These are phyloP conservation scores for Chromis chromis DNA, from an alignment of 2,797 vertebrate genomes.

Conservation along the genomic window DNA sequence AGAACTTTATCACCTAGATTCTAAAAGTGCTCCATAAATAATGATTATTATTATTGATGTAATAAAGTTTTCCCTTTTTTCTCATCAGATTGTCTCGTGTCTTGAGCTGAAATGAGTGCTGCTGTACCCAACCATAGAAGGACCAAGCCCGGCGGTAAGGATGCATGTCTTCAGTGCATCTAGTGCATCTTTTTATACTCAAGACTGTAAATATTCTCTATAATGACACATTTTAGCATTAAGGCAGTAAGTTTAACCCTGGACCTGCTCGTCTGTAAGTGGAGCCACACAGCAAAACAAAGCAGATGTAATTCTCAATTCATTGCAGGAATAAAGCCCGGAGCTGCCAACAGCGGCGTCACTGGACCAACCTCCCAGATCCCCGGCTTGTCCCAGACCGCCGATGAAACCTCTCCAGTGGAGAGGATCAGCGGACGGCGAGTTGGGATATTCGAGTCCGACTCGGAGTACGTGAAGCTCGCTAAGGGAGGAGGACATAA, in stretches of 20 bases:
- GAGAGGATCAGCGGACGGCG: conserved; percentile 81
- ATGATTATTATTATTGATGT: too few species aligned
- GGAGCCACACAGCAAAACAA: background rate
- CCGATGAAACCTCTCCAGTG: conserved; percentile 51
- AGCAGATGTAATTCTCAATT: background rate
- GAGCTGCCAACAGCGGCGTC: conserved; percentile 48
- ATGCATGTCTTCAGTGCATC: background rate
- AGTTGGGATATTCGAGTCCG: conserved; percentile 83
- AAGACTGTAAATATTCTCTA: too few species aligned
- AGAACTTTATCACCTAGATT: too few species aligned
- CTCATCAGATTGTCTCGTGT: conserved; percentile 10
- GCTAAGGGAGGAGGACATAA: conserved; percentile 87
- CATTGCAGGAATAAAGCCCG: conserved; percentile 76
- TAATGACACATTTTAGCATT: too few species aligned
- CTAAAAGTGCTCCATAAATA: too few species aligned
- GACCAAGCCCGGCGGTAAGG: conserved; percentile 81
- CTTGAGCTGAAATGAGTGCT: conserved; percentile 72
- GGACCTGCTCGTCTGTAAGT: background rate
- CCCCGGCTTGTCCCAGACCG: conserved; percentile 83
- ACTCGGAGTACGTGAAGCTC: conserved; percentile 87
- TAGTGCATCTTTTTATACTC: too few species aligned
- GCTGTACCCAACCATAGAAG: conserved; percentile 80
- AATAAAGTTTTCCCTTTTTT: background rate
- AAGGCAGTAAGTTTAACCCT: background rate
- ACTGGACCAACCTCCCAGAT: conserved; percentile 85